Evolutionary conservation across 2,888 invertebrate species (phyloP).

Genomic region (Thereva unica): DNA sequence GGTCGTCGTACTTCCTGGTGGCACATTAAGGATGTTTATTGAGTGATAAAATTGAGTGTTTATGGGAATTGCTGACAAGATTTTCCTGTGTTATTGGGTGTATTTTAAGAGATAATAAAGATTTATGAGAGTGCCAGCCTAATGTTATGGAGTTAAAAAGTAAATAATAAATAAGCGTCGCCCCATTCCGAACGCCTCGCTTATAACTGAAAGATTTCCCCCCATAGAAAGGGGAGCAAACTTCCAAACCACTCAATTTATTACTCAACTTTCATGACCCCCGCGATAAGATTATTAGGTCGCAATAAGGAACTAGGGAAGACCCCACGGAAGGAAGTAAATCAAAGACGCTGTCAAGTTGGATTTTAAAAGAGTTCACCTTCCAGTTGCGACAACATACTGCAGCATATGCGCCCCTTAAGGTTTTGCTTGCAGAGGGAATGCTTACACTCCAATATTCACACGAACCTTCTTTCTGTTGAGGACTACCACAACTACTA

Average conservation of each 20-base stretch:
- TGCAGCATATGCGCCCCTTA: no score
- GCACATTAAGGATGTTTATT: conserved; percentile 40
- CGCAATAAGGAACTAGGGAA: no score
- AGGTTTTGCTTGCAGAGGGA: conserved; percentile 1
- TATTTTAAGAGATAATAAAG: conserved; percentile 34
- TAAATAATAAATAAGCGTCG: conserved; percentile 23
- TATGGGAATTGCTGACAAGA: conserved; percentile 41
- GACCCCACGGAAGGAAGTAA: background rate
- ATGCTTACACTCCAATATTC: conserved; percentile 31
- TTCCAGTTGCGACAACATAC: background rate
- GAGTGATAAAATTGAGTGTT: conserved; percentile 43
- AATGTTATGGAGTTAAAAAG: conserved; percentile 4
- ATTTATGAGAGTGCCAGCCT: conserved; percentile 20
- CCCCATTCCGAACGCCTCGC: background rate
- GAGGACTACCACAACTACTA: background rate
- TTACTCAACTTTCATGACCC: conserved; percentile 2
- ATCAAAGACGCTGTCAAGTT: conserved; percentile 1
- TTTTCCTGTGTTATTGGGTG: conserved; percentile 31
- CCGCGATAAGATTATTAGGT: background rate
- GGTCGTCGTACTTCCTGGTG: conserved; percentile 21
- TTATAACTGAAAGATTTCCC: background rate
- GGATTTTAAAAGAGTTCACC: background rate
- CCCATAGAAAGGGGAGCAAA: background rate
- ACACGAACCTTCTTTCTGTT: conserved; percentile 6
- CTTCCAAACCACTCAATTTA: conserved; percentile 21